Evolutionary conservation across 2,888 invertebrate species (phyloP), one percentile per base, ranked within the genome.

Genomic region (Sesia bembeciformis): DNA sequence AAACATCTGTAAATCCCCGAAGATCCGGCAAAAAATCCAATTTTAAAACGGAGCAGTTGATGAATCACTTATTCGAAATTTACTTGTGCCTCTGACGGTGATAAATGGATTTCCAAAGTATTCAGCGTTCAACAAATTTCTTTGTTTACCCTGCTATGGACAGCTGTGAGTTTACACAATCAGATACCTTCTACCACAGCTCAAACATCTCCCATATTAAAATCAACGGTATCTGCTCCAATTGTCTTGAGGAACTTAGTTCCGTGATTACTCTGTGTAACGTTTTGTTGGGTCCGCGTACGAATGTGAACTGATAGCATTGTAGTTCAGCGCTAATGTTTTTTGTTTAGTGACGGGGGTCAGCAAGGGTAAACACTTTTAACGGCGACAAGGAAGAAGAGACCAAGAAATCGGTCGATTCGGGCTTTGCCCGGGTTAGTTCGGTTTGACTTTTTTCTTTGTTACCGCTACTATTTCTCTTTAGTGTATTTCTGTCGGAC

Each of bases 301-400:
- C 39, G 49, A 53, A 49, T 53, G 43, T 38, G 40, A 6, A 39
- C 40, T 5, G 5, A 40, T 41, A n/a, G 56, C 52, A 54, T 53
- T 58, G 52, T 53, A 54, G 54, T 50, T 50, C 23, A 38, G 55
- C 53, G 57, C 57, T 57, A 56, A 58, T 58, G 57, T 58, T 58
- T n/a, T 58, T 58, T 58, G 57, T 58, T 58, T 58, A 58, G 57
- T 58, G 57, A 58, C 53, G 55, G 53, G 56, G 57, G 57, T 57
- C 55, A 55, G 46, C 55, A n/a, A 49, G 57, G 54, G 57, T 56
- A 58, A 58, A 58, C 57, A 58, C 57, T 58, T 56, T 58, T 56
- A 58, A 54, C 57, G 56, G 50, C 51, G 57, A 53, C 52, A 55
- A 57, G 55, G 46, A 50, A 50, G 50, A 50, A 49, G 38, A 38